Evolutionary conservation across 2,888 invertebrate genomes (phyloP), one percentile per base, ranked within the genome.

Genomic region (Cabera pusaria): DNA sequence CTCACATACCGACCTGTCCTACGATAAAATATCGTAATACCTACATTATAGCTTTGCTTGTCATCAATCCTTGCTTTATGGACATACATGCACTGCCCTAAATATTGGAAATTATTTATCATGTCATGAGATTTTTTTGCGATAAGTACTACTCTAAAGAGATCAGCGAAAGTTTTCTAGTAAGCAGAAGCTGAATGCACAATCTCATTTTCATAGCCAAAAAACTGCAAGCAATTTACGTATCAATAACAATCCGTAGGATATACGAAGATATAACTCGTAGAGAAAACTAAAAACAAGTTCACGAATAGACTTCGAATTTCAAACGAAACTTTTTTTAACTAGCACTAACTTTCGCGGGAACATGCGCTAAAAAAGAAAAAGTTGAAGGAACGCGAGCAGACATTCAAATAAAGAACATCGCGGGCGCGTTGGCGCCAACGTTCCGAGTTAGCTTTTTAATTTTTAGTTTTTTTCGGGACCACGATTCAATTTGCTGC

Each of bases 381-480:
- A 59, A 62, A 50, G 37, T 45, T 47, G 27, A 56, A 55, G 54
- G 62, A 69, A 64, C 66, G 64, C 48, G 55, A 63, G 63, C 68
- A 72, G 72, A 72, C 76, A 75, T 75, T 81, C 74, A 79, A 75
- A 82, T 83, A 84, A 84, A 83, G 82, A 71, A 56, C 77, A 75
- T 71, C 73, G 58, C 68, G 71, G 75, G 79, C 80, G 78, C 79
- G 79, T 77, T 83, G 87, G 87, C 87, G 87, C 87, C 87, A 85
- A 81, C 84, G 78, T 77, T 79, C 78, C 72, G 68, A 59, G 73
- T 69, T 75, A 74, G 68, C 77, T 81, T 83, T 83, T 83, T 81
- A 12, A 23, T 22, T 27, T 35, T 36, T 73, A 74, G 26, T 43
- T 44, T 44, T 52, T 49, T 38, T 34, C 33, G 38, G 72, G 64